Evolutionary conservation across 2,888 invertebrate genomes (phyloP), one percentile per base, ranked within the genome.

Genomic region (Esperia sulphurella): DNA sequence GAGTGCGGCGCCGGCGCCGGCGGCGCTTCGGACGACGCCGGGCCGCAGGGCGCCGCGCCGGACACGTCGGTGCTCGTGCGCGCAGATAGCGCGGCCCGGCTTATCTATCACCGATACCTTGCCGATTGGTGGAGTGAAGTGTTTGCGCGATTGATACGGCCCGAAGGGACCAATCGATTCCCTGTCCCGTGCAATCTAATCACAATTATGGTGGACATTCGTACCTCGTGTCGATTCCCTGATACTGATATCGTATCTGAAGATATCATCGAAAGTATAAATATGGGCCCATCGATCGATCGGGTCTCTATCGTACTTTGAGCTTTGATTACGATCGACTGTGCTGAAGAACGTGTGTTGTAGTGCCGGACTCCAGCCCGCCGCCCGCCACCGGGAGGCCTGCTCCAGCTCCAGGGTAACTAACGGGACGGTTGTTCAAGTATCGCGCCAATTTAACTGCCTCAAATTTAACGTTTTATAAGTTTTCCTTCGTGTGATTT

Each of bases 221-320:
- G 75, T 75, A 79, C 82, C 79, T 83, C 79, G 83, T 76, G 84
- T 78, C 82, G 69, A 69, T 75, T 72, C 67, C 72, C 21, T 5
- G 21, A 21, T 21, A 21, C 83, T 69, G 89, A 88, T 89, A 89
- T 79, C 79, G 69, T 89, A 88, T 88, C 87, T 74, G 68, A 71
- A 85, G 88, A 88, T 87, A 86, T 83, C 77, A 81, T 83, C 74
- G 83, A 89, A 86, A 79, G 87, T 89, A 89, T 89, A 89, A 87
- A 89, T 89, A 89, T 84, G 85, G 66, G 88, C 77, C 84, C 87
- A 86, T 89, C 86, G 79, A 89, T 89, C 88, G 89, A 87, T 87
- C 83, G 80, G 74, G 77, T 77, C 88, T 87, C 87, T 88, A 83
- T 89, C 86, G 77, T 73, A 83, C 76, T 84, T 79, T 72, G 71